Conservation (phyloP, 2,113 vertebrate genomes). For the Zapornia atra region DNA sequence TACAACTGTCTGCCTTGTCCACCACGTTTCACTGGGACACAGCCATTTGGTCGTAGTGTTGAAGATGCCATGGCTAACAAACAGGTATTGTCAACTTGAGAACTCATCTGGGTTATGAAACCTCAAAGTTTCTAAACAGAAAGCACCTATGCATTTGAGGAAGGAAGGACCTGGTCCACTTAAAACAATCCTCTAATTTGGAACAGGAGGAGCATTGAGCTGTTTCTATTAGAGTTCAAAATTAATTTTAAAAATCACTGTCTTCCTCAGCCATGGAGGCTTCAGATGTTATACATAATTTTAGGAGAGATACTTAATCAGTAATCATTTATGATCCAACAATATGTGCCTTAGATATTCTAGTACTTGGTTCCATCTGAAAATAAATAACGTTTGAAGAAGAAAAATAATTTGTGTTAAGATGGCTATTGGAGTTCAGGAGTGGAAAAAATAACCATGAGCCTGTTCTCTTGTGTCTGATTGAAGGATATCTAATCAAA, state of each 20-base stretch:
- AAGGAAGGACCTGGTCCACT: background rate
- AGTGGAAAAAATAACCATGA: background rate
- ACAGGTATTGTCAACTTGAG: slow-evolving; percentile 80
- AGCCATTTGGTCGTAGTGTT: slow-evolving; percentile 89
- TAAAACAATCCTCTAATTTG: background rate
- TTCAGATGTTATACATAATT: background rate
- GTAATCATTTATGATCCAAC: background rate
- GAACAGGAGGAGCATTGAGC: background rate
- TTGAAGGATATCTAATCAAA: background rate
- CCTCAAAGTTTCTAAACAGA: background rate
- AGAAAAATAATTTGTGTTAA: background rate
- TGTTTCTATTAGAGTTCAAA: background rate
- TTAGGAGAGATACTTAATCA: background rate
- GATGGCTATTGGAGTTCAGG: background rate
- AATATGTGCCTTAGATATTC: background rate
- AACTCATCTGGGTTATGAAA: background rate
- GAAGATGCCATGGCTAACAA: slow-evolving; percentile 90
- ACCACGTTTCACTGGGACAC: slow-evolving; percentile 87
- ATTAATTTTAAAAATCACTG: background rate
- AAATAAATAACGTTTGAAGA: background rate
- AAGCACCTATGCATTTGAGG: background rate
- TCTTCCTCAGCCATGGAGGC: background rate
- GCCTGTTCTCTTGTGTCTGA: background rate
- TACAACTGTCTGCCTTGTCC: slow-evolving; percentile 97
- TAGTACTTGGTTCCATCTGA: background rate